Evolutionary conservation across 2,797 vertebrate species (phyloP).

Genomic region (Simalia tracyae): DNA sequence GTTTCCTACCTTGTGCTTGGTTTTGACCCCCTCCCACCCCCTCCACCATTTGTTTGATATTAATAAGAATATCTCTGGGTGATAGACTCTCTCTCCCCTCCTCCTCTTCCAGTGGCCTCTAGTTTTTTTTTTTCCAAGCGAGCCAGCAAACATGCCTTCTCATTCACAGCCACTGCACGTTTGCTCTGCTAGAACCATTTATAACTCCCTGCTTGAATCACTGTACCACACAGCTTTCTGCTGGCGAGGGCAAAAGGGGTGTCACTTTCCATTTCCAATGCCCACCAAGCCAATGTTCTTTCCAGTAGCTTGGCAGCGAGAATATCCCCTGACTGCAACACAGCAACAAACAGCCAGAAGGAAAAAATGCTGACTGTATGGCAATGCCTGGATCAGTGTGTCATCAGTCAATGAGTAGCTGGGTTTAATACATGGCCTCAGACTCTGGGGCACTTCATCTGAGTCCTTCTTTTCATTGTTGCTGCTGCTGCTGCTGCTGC

Average conservation of each 20-base stretch:
- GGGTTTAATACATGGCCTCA: slow-evolving; percentile 17
- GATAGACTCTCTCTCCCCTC: neutral
- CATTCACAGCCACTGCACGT: slow-evolving; percentile 64
- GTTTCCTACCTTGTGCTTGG: neutral
- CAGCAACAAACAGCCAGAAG: neutral
- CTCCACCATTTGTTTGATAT: slow-evolving; percentile 34
- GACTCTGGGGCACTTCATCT: neutral
- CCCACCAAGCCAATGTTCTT: neutral
- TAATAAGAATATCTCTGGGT: neutral
- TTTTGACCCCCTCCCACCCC: neutral
- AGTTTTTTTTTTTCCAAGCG: neutral
- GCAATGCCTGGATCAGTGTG: slow-evolving; percentile 44
- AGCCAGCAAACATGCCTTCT: slow-evolving; percentile 40
- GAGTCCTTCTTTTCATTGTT: neutral
- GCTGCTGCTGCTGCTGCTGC: accelerated
- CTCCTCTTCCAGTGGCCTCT: neutral
- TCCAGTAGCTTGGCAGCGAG: slow-evolving; percentile 47
- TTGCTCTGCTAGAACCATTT: slow-evolving; percentile 74
- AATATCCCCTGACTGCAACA: slow-evolving; percentile 7
- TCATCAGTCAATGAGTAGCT: slow-evolving; percentile 19
- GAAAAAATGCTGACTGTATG: slow-evolving; percentile 62
- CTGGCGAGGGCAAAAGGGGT: neutral
- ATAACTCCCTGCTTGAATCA: slow-evolving; percentile 62
- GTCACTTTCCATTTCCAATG: slow-evolving; percentile 29
- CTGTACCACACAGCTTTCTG: slow-evolving; percentile 50